Evolutionary conservation across 2,797 vertebrate species (phyloP), one percentile per base, ranked within the genome.

Genomic region (Arrhamphus sclerolepis): DNA sequence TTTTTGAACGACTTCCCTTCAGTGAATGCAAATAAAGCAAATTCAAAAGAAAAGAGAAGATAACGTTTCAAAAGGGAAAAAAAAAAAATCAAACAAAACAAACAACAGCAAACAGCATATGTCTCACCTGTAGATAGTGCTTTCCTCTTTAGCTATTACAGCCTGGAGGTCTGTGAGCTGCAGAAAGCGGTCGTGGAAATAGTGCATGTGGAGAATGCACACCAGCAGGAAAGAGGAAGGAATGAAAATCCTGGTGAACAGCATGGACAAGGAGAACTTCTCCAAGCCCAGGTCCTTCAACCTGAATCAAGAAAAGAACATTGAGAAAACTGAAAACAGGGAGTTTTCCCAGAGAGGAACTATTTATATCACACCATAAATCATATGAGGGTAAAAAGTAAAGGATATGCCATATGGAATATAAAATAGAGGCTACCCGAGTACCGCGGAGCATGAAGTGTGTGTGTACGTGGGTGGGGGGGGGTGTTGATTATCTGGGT

Each of bases 141-240:
- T 98, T 80, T 98, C 91, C 79, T 98, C 94, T 88, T 99, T 99
- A 78, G 94, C 94, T 81, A 94, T 91, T 39, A 99, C 93, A 50
- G 95, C 94, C 86, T 96, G 96, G 39, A 99, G 94, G 91, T 99
- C 97, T 0, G 97, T 99, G 84, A 99, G 96, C 82, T 94, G 85
- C 17, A 99, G 95, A 81, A 99, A 99, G 28, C 75, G 92, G 64
- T 98, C 94, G 26, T 99, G 98, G 89, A 99, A 99, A 77, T 99
- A 99, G 91, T 99, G 97, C 64, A 99, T 92, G 84, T 99, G 97
- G 65, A 99, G 93, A 65, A 98, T 96, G 73, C 97, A 98, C 17
- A 96, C 95, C 71, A 99, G 86, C 49, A 99, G 89, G 87, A 99
- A 99, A 69, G 96, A 98, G 0, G 96, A 94, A 24, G 98, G 98